Evolutionary conservation across 1,140 invertebrate species (phyloP), one percentile per base, ranked within the genome.

Genomic region (Neotoxoptera formosana): DNA sequence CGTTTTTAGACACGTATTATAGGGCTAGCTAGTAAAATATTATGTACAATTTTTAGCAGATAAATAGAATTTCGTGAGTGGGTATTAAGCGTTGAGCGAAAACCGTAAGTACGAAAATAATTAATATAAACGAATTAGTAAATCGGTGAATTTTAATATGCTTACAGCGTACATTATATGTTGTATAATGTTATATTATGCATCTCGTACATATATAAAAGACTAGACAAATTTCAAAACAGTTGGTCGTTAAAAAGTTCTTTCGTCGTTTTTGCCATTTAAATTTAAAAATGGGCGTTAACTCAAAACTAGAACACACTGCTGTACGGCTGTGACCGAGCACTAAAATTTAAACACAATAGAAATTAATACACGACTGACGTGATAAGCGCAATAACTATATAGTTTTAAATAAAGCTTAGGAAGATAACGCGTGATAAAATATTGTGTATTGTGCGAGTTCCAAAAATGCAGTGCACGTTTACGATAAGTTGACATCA

Each of bases 281-380:
- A 76, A 76, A 76, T 76, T 76, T n/a, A n/a, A 76, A 76, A 67
- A 67, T 67, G 60, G 60, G 3, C 25, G 25, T 67, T 17, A 11
- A 14, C 60, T n/a, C 60, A n/a, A n/a, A 76, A 76, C 60, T 76
- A 76, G 3, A 76, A 76, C 14, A n/a, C n/a, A n/a, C n/a, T n/a
- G n/a, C n/a, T n/a, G 60, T 4, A 17, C n/a, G n/a, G 4, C 1
- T 34, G 6, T 76, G n/a, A n/a, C 30, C 14, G n/a, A n/a, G 14
- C 60, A n/a, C n/a, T 76, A 76, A 76, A 76, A 76, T 76, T n/a
- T 76, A 76, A 76, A n/a, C n/a, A 76, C 30, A 76, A 76, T 76
- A n/a, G 60, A 76, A 76, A n/a, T n/a, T n/a, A n/a, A 17, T n/a
- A 76, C n/a, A 76, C 60, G 60, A 67, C 30, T 67, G 4, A 67